These are phyloP conservation scores for Coelinius sp. DNA, from an alignment of 2,888 invertebrate genomes.

Conservation along the genomic window DNA sequence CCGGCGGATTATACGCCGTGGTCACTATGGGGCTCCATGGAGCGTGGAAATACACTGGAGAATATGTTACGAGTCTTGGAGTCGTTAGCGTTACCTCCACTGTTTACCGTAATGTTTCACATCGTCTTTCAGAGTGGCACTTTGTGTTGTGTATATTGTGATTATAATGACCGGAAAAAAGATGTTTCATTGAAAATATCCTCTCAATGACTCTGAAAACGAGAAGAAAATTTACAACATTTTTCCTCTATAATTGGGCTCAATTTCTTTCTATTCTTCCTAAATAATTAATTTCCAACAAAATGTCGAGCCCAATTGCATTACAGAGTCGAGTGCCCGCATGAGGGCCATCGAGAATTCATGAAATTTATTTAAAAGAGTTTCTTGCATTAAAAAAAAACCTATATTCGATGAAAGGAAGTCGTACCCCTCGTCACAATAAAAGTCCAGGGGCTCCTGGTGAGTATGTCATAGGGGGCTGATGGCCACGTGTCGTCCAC, in stretches of 20 bases:
- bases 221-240: not conserved
- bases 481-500: constrained; percentile 50
- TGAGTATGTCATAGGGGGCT: constrained; percentile 8
- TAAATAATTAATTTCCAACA: not conserved
- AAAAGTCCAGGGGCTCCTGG: constrained; percentile 28
- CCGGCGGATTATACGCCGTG: not conserved
- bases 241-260: no score
- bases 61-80: constrained; percentile 8
- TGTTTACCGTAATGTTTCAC: constrained; percentile 37
- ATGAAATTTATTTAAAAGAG: constrained; percentile 27
- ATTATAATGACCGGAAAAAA: not conserved
- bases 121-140: constrained; percentile 6
- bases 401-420: constrained; percentile 28
- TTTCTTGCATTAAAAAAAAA: constrained; percentile 31
- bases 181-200: no score
- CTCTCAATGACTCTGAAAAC: not conserved
- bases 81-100: constrained; percentile 31
- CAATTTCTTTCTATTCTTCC: no score
- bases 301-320: not conserved
- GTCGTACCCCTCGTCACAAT: constrained; percentile 24
- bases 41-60: constrained; percentile 6
- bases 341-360: constrained; percentile 9
- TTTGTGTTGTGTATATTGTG: constrained; percentile 4
- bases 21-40: constrained; percentile 12
- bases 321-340: constrained; percentile 12